A percentile compares a stretch with the other conserved stretches of the same genome.
Evolutionary conservation across 1,140 invertebrate genomes (phyloP).

Genomic region (Magallana ariakensis): DNA sequence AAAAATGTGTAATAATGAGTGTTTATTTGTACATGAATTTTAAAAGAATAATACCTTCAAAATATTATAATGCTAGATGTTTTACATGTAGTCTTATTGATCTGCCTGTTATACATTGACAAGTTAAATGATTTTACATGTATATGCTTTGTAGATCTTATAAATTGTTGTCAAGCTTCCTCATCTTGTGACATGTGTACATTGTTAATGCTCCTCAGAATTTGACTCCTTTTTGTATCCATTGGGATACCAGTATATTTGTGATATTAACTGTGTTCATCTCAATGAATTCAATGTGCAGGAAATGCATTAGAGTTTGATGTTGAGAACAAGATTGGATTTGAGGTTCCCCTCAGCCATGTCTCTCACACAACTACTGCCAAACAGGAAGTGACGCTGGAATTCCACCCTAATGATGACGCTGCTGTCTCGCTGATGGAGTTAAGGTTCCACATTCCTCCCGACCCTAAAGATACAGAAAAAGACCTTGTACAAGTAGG

Average conservation of each 20-base stretch:
- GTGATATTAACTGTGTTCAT: no score
- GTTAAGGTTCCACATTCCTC: constrained; percentile 98
- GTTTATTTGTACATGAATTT: no score
- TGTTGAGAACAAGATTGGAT: constrained; percentile 91
- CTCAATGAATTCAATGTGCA: constrained; percentile 61
- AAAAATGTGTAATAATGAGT: no score
- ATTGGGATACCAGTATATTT: no score
- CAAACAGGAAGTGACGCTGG: constrained; percentile 99
- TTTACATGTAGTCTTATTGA: no score
- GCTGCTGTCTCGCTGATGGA: constrained; percentile 97
- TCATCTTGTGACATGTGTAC: not conserved
- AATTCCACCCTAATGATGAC: constrained; percentile 99
- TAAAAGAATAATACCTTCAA: no score
- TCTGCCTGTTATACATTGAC: not conserved
- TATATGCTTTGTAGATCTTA: not conserved
- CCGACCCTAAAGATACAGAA: constrained; percentile 82
- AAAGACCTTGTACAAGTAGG: constrained; percentile 87
- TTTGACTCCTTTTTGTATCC: no score
- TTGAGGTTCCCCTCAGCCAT: constrained; percentile 97
- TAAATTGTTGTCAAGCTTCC: not conserved
- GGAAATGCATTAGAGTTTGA: constrained; percentile 95
- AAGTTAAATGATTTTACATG: not conserved
- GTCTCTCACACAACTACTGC: constrained; percentile 98
- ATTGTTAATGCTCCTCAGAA: no score
- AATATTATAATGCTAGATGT: no score